phyloP scores from a whole-genome alignment of 2,888 invertebrate species.

The Sarcophaga subvicina region DNA sequence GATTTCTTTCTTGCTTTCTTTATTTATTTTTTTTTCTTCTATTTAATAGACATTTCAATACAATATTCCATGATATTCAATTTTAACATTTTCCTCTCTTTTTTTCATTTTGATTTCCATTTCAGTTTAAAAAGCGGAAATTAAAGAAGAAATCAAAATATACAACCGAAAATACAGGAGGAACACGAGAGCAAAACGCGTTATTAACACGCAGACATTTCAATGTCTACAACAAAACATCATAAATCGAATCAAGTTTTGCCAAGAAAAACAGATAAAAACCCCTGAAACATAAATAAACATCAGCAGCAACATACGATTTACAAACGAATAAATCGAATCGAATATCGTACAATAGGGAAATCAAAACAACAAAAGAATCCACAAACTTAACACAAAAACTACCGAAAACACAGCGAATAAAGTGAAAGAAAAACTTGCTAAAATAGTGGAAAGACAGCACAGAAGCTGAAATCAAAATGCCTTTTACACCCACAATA shows the following conservation, averaged over 20 bases:
- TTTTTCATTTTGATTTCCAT: constrained; percentile 17
- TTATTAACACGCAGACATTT: constrained; percentile 24
- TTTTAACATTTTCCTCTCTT: constrained; percentile 12
- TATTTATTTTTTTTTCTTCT: too few relatives aligned
- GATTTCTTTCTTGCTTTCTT: not conserved
- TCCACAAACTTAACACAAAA: too few relatives aligned
- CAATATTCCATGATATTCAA: not conserved
- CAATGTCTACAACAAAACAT: constrained; percentile 38
- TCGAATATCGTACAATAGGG: not conserved
- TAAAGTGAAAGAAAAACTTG: not conserved
- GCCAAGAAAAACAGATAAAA: constrained; percentile 13
- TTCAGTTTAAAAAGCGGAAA: constrained; percentile 54
- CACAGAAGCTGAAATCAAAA: constrained; percentile 27
- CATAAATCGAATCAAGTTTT: constrained; percentile 30
- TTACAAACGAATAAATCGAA: constrained; percentile 16
- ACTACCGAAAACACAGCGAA: constrained; percentile 1
- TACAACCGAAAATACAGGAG: not conserved
- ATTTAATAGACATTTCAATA: not conserved
- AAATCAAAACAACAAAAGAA: too few relatives aligned
- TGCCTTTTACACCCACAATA: constrained; percentile 56
- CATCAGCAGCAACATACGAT: constrained; percentile 22
- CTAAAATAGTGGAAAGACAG: not conserved
- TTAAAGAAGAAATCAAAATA: constrained; percentile 33
- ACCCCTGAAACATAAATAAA: constrained; percentile 16
- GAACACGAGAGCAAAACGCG: not conserved